Evolutionary conservation across 30 jellyfish, hydroid and myxozoan genomes (phyloP).

Genomic region (Turritopsis rubra): DNA sequence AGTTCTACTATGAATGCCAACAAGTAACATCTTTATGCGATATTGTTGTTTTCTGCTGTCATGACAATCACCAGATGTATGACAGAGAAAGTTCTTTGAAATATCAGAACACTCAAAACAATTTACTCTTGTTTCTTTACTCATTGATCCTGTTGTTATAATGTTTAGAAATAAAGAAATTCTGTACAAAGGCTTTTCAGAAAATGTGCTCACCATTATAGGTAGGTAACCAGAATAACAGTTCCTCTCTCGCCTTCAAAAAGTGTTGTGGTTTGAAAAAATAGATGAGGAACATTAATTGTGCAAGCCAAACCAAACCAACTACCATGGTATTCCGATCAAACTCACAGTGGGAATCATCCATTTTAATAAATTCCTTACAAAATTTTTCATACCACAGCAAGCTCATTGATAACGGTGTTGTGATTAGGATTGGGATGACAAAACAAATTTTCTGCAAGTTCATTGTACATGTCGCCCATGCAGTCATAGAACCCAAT

Average conservation of each 20-base stretch:
- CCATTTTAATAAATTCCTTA: conserved; percentile 18
- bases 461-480: conserved; percentile 67
- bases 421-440: conserved; percentile 52
- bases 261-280: conserved; percentile 75
- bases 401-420: conserved; percentile 51
- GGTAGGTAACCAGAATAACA: conserved; percentile 82
- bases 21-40: no score
- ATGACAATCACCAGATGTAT: no score
- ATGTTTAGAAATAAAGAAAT: no score
- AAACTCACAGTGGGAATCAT: background rate
- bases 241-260: conserved; percentile 78
- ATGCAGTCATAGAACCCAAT: conserved; percentile 45
- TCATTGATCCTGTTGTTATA: no score
- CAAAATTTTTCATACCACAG: conserved; percentile 12
- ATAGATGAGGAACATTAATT: conserved; percentile 51
- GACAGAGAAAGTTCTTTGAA: no score
- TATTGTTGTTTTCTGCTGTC: no score
- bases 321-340: conserved; percentile 17
- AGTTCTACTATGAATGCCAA: no score
- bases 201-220: conserved; percentile 71
- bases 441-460: conserved; percentile 71
- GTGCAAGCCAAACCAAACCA: conserved; percentile 81
- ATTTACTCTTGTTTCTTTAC: no score
- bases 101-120: no score
- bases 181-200: no score